Evolutionary conservation across 2,888 invertebrate species (phyloP), one percentile per base, ranked within the genome.

Genomic region (Branchinecta sandiegonensis): DNA sequence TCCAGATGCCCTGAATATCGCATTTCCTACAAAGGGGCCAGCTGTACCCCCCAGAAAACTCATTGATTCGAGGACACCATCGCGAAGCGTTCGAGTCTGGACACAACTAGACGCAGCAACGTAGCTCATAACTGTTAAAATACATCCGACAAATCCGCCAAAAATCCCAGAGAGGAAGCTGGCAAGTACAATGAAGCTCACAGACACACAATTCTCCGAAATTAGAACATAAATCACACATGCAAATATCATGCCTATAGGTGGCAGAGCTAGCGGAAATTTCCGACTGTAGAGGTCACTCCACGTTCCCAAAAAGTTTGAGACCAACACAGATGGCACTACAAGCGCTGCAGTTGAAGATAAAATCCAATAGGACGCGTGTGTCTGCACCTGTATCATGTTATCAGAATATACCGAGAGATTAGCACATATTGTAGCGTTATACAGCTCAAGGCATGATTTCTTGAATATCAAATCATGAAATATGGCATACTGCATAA

Each of bases 21-120:
- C 84, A 1, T 93, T 94, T 75, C 91, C 89, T 71, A 88, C 75
- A 46, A 88, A 87, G 8, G 89, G 84, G 65, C 94, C 93, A 0
- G 85, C 81, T 0, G 92, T 91, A 83, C 90, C 88, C 0, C 93
- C 87, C 69, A 86, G 84, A 72, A 93, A 82, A 75, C 91, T 89
- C 73, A 87, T 85, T 0, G 87, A 84, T 75, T 94, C 93, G 68
- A 93, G 77, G 67, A 94, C 84, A 0, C 90, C 88, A 6, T 93
- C 86, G 70, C 92, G 80, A 23, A 89, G 76, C 0, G 93, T 93
- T 70, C 92, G 82, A 72, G 85, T 83, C 70, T 84, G 78, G 1
- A 83, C 73, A 0, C 85, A 82, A 0, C 90, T 85, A 23, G 90
- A 82, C 74, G 92, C 91, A 1, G 90, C 85, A 66, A 93, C 82